phyloP scores from a whole-genome alignment of 2,797 vertebrate genomes.

The Sebastiscus albofasciatus region DNA sequence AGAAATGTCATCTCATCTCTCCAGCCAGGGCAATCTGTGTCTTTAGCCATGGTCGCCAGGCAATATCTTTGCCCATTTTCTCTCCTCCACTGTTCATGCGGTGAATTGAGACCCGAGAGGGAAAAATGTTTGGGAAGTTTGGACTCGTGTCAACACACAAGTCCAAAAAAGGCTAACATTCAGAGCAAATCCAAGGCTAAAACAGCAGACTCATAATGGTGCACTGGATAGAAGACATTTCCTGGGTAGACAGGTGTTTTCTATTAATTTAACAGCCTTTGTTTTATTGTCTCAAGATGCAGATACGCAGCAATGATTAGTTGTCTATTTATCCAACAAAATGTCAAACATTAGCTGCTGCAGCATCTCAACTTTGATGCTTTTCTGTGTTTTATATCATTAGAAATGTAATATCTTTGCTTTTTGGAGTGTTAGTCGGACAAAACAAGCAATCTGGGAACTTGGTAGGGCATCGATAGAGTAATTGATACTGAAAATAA shows the following conservation, averaged over 20 bases:
- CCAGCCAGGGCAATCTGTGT: constrained; percentile 79
- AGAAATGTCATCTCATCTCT: constrained; percentile 81
- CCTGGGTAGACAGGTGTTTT: neutral
- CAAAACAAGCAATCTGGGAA: neutral
- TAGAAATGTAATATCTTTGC: neutral
- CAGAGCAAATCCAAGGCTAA: constrained; percentile 44
- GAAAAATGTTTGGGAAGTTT: constrained; percentile 61
- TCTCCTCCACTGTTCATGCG: constrained; percentile 70
- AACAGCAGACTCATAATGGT: constrained; percentile 4
- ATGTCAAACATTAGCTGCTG: neutral
- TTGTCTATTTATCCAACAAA: neutral
- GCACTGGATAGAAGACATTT: neutral
- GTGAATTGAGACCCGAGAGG: constrained; percentile 69
- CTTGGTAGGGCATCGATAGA: constrained; percentile 2
- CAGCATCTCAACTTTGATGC: neutral
- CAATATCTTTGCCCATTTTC: constrained; percentile 79
- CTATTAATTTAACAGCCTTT: neutral
- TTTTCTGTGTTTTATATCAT: neutral
- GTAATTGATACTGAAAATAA: constrained; percentile 47
- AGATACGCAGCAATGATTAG: neutral
- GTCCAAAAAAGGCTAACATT: constrained; percentile 25
- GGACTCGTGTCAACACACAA: constrained; percentile 39
- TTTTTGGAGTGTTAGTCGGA: neutral
- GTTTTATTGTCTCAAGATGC: neutral
- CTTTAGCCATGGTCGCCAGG: constrained; percentile 78